phyloP scores from a whole-genome alignment of 2,888 invertebrate genomes.

The Pseudoips prasinana region DNA sequence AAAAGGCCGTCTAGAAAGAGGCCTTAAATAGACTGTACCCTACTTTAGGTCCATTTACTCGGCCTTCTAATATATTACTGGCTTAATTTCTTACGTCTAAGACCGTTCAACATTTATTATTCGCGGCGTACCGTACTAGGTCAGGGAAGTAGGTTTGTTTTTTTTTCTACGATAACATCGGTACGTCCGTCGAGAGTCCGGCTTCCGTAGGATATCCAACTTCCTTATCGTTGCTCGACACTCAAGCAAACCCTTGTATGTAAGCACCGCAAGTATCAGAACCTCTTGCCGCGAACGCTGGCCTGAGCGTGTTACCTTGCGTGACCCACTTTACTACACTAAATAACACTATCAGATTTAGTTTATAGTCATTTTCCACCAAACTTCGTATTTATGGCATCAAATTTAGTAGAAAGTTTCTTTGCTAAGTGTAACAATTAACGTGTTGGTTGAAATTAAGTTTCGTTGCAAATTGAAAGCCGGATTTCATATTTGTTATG shows the following conservation, averaged over 20 bases:
- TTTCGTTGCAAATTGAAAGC: slow-evolving; percentile 25
- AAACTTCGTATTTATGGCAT: slow-evolving; percentile 43
- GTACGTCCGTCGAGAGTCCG: slow-evolving; percentile 45
- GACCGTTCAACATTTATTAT: slow-evolving; percentile 13
- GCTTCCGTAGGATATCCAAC: slow-evolving; percentile 64
- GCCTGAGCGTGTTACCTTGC: slow-evolving; percentile 37
- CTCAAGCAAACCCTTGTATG: slow-evolving; percentile 16
- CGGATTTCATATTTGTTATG: slow-evolving; percentile 5
- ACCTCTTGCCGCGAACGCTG: too few relatives aligned
- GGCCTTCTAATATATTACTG: slow-evolving; percentile 13
- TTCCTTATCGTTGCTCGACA: slow-evolving; percentile 53
- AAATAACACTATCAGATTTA: slow-evolving; percentile 51
- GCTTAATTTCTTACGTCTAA: slow-evolving; percentile 8
- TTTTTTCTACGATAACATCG: slow-evolving; percentile 55
- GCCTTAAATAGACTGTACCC: slow-evolving; percentile 8
- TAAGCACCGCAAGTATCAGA: too few relatives aligned
- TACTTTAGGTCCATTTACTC: slow-evolving; percentile 11
- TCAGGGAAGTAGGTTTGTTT: slow-evolving; percentile 36
- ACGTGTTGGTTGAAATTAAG: slow-evolving; percentile 26
- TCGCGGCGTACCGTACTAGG: slow-evolving; percentile 31
- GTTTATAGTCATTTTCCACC: slow-evolving; percentile 46
- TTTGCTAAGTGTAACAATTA: slow-evolving; percentile 63
- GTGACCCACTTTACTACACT: slow-evolving; percentile 50
- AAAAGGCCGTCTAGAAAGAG: slow-evolving; percentile 3
- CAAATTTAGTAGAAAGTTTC: slow-evolving; percentile 50